Base-by-base conservation (phyloP, 2,113 vertebrate species). In the Gymnarchus niloticus region DNA sequence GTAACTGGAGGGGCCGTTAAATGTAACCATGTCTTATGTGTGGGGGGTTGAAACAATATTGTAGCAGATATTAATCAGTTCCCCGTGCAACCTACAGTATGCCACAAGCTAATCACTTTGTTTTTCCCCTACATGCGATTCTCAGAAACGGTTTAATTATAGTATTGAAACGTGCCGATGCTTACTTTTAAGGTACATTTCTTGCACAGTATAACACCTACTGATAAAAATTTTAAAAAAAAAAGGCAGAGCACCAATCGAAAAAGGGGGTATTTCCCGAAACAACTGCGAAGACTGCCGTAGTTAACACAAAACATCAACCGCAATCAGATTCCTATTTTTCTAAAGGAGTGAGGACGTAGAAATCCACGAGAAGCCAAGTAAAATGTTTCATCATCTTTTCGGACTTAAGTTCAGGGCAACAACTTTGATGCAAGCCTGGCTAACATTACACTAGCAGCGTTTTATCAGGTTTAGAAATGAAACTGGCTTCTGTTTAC, bases 401-500 rank as follows among this genome's bases (percentile, higher is more conserved):
- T 33, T 52, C 80, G 80, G 9, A 19, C 3, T 10, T 6, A 81
- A 81, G 80, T 81, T 81, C 41, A 49, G 49, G 80, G 25, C 10
- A 78, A 41, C 23, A 21, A 78, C 76, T 78, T 21, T 21, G 21
- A 44, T 21, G 17, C 23, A 7, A 78, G 76, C 44, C 44, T 21
- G 46, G 49, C 49, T 23, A 23, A 61, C 57, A 28, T 23, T n/a
- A 17, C 25, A 51, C 80, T 33, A 17, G 10, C 5, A 3, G 5
- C 25, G 19, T 54, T 81, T 33, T 81, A 81, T 33, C n/a, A 17
- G 41, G 49, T 81, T 81, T 33, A 54, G 80, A 54, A 83, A 52
- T 73, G 85, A 83, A 82, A 57, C 19, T 37, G 23, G 28, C 54
- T 56, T 59, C 51, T 86, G 52, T 81, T 80, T 83, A 83, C 56